These are phyloP conservation scores for Pherbina coryleti DNA, from an alignment of 2,888 invertebrate genomes.

Conservation along the genomic window DNA sequence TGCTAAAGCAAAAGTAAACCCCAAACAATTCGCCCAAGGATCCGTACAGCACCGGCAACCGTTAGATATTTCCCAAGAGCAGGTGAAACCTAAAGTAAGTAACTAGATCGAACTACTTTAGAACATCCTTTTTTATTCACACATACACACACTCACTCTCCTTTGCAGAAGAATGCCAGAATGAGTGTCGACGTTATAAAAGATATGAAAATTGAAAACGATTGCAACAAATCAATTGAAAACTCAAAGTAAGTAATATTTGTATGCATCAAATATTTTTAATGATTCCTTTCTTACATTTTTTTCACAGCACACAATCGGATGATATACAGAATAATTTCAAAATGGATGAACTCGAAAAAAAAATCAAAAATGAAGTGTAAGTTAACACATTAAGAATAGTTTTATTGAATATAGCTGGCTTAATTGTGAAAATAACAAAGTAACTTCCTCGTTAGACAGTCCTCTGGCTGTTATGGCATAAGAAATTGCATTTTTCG, in stretches of 20 bases:
- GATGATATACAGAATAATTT: constrained; percentile 66
- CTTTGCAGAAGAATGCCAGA: constrained; percentile 65
- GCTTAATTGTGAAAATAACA: not conserved
- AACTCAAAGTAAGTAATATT: constrained; percentile 62
- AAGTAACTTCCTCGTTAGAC: not conserved
- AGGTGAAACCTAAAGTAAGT: constrained; percentile 55
- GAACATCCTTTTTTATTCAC: not conserved
- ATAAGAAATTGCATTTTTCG: too few relatives aligned
- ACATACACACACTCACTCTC: not conserved
- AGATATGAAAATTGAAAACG: constrained; percentile 66
- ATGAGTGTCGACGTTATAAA: constrained; percentile 70
- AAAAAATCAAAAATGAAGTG: constrained; percentile 70
- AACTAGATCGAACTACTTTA: not conserved
- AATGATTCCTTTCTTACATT: not conserved
- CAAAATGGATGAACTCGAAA: constrained; percentile 69
- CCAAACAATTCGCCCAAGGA: constrained; percentile 46
- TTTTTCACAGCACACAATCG: constrained; percentile 52
- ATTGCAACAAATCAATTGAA: constrained; percentile 67
- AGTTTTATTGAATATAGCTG: not conserved
- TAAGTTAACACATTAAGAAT: constrained; percentile 52
- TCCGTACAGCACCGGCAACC: constrained; percentile 41
- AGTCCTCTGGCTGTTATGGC: too few relatives aligned
- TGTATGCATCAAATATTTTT: not conserved
- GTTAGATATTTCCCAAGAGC: constrained; percentile 41
- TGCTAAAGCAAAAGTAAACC: constrained; percentile 53